phyloP scores from a whole-genome alignment of 35 echinoderm and acorn worm genomes.

The Diadema setosum region DNA sequence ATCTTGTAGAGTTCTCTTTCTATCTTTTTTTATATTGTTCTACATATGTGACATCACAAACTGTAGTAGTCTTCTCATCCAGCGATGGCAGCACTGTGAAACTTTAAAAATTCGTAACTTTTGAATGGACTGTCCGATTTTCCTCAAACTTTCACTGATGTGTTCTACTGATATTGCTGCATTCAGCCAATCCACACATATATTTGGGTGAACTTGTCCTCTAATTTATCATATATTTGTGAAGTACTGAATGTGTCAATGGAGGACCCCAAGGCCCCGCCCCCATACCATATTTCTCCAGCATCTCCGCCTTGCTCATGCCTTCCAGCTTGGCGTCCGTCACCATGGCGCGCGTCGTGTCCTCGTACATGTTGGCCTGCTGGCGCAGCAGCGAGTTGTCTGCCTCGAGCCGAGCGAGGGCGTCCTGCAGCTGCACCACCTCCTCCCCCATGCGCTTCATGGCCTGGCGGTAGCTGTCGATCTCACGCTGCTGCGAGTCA shows the following conservation, averaged over 20 bases:
- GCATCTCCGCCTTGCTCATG: slow-evolving; percentile 66
- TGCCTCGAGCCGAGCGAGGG: slow-evolving; percentile 53
- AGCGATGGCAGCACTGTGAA: too few relatives aligned
- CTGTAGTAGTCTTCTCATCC: too few relatives aligned
- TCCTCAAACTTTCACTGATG: too few relatives aligned
- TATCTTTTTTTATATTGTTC: too few relatives aligned
- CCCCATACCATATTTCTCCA: slow-evolving; percentile 81
- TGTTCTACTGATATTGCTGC: too few relatives aligned
- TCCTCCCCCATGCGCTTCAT: slow-evolving; percentile 93
- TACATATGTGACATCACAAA: too few relatives aligned
- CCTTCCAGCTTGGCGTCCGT: slow-evolving; percentile 54
- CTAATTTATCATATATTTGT: too few relatives aligned
- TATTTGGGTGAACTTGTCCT: too few relatives aligned
- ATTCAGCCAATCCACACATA: too few relatives aligned
- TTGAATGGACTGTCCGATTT: too few relatives aligned
- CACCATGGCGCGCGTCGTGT: slow-evolving; percentile 76
- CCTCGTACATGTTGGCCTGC: slow-evolving; percentile 93
- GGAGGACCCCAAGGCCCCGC: neutral
- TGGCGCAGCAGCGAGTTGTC: slow-evolving; percentile 73
- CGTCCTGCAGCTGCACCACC: slow-evolving; percentile 64
- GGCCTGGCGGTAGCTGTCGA: slow-evolving; percentile 81
- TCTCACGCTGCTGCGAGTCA: slow-evolving; percentile 85
- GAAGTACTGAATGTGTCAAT: neutral
- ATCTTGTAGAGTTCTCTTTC: too few relatives aligned
- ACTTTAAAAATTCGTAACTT: too few relatives aligned